Evolutionary conservation across 1,140 invertebrate species (phyloP).

Genomic region (Pseudomyrmex sp.): DNA sequence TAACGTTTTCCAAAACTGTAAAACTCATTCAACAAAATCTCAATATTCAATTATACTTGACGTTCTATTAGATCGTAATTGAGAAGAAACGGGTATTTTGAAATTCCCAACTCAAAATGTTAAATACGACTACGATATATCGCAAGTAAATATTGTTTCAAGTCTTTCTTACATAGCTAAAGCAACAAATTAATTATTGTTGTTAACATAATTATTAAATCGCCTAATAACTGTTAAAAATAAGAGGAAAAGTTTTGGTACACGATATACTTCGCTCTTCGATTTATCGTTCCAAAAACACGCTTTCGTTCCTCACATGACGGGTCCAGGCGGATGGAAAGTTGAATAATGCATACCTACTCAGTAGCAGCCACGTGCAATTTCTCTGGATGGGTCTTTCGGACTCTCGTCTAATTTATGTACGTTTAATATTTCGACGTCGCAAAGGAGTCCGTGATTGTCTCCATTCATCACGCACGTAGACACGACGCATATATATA

Average conservation of each 20-base stretch:
- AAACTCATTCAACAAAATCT: neutral
- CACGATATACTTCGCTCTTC: neutral
- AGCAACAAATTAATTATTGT: neutral
- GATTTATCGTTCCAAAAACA: constrained; percentile 22
- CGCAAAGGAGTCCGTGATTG: neutral
- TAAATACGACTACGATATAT: neutral
- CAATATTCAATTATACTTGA: neutral
- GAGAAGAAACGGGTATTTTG: too few species aligned
- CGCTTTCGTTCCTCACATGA: constrained; percentile 20
- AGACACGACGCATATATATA: neutral
- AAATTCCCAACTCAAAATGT: neutral
- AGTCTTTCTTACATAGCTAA: too few species aligned
- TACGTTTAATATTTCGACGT: constrained; percentile 13
- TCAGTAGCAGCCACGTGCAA: neutral
- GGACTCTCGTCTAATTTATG: neutral
- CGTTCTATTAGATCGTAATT: neutral
- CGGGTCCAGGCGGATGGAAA: neutral
- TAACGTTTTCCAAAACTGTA: neutral
- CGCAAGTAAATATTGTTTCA: too few species aligned
- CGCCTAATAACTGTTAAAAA: neutral
- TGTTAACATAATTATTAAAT: neutral
- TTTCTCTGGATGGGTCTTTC: constrained; percentile 7
- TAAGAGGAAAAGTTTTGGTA: neutral
- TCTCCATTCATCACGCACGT: neutral
- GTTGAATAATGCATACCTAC: constrained; percentile 29